Evolutionary conservation across 2,797 vertebrate genomes (phyloP), one percentile per base, ranked within the genome.

Genomic region (Cyprinella venusta): DNA sequence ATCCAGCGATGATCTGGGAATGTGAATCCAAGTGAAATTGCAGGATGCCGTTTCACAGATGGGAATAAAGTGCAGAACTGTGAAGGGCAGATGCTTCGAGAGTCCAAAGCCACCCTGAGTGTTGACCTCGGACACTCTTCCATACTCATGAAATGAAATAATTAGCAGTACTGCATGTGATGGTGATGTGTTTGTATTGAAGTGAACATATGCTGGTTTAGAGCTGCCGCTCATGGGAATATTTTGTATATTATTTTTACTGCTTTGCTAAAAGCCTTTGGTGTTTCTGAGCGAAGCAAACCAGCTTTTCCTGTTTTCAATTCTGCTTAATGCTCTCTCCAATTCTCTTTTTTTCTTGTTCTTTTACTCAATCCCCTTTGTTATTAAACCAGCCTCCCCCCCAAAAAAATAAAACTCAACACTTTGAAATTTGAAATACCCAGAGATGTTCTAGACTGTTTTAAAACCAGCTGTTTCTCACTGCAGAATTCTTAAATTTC

Each of bases 191-290:
- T 94, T 91, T 94, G 92, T 94, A 95, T 95, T 93, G 93, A 95
- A 96, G 95, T 95, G 94, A 95, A 95, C 94, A 94, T 93, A 89
- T 91, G 92, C 92, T 93, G 90, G 87, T 81, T 83, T 77, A 81
- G 82, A 56, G 94, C 92, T 90, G 93, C 92, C 91, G 69, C 93
- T 94, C 92, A 93, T 94, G 91, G 93, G 93, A 91, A 92, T 96
- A 94, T 96, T 76, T 36, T 76, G 74, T 61, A 95, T 96, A 94
- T 95, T 96, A 93, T 96, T 95, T 93, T 94, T 95, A 95, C 92
- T 94, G 94, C 94, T 95, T 94, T 94, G 94, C 94, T 96, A 94
- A 94, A 95, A 94, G 94, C 94, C 93, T 94, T 95, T 88, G 89
- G 94, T 95, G 94, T 95, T 93, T 91, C 89, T 95, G 95, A 96